phyloP scores from a whole-genome alignment of 2,888 invertebrate genomes.

The Erannis defoliaria region DNA sequence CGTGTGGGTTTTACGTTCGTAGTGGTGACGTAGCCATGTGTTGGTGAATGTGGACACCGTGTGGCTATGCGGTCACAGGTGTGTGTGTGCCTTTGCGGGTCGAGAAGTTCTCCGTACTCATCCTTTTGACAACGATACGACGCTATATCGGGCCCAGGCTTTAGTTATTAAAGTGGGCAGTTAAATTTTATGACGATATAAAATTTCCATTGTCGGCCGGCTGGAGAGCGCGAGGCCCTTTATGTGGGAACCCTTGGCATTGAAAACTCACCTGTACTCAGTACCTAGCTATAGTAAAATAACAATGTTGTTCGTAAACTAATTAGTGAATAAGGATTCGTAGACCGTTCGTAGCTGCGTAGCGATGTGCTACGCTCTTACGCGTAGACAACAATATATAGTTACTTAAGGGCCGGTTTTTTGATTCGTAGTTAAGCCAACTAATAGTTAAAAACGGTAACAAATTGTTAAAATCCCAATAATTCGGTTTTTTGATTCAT shows the following conservation, averaged over 20 bases:
- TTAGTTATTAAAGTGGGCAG: constrained; percentile 83
- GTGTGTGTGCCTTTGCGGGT: constrained; percentile 64
- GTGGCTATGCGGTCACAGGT: constrained; percentile 69
- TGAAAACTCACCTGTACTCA: constrained; percentile 48
- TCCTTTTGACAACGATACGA: constrained; percentile 85
- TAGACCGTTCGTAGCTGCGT: constrained; percentile 39
- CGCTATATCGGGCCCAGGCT: constrained; percentile 78
- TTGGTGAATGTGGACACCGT: constrained; percentile 60
- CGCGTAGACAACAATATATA: background rate
- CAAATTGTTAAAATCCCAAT: no score
- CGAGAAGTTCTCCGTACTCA: constrained; percentile 63
- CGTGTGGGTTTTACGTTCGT: constrained; percentile 78
- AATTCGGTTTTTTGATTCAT: no score
- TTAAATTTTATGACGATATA: constrained; percentile 79
- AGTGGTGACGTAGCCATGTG: constrained; percentile 65
- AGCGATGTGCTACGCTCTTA: constrained; percentile 35
- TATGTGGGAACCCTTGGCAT: constrained; percentile 55
- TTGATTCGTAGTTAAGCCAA: no score
- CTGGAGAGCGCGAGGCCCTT: constrained; percentile 63
- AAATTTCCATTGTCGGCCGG: constrained; percentile 76
- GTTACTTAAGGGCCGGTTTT: no score
- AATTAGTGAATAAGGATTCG: constrained; percentile 26
- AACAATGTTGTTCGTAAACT: constrained; percentile 11
- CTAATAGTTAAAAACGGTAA: no score
- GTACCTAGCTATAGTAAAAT: constrained; percentile 14